These are phyloP conservation scores for Desoria tigrina DNA, from an alignment of 2,888 invertebrate species.

Conservation along the genomic window DNA sequence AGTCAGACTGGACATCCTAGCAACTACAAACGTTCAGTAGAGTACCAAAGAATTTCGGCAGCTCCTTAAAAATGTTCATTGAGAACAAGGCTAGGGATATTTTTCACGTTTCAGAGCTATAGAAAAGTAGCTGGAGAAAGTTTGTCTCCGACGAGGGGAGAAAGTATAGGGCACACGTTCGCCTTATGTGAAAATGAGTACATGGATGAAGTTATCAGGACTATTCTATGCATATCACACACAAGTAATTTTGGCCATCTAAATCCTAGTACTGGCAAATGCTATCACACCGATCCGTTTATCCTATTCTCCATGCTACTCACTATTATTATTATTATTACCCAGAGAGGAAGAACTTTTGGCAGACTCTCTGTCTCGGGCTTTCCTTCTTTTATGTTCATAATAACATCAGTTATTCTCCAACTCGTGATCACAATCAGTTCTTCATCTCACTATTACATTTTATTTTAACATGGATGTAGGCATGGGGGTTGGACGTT, in stretches of 20 bases:
- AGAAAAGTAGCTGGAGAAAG: neutral
- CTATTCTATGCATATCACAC: neutral
- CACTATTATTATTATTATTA: neutral
- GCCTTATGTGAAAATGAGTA: no score
- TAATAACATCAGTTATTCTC: slow-evolving; percentile 4
- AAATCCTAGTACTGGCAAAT: neutral
- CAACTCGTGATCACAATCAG: slow-evolving; percentile 7
- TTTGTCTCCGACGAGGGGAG: neutral
- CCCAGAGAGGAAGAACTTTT: neutral
- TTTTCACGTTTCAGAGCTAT: neutral
- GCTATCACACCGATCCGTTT: no score
- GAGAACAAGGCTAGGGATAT: neutral
- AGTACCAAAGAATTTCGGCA: no score
- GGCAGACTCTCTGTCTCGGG: neutral
- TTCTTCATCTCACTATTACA: no score
- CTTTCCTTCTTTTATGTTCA: slow-evolving; percentile 7
- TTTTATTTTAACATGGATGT: no score
- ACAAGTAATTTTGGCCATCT: neutral
- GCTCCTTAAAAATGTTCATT: no score
- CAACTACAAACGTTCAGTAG: no score
- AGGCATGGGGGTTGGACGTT: no score
- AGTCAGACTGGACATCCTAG: no score
- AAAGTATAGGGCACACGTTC: neutral
- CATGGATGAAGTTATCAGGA: no score
- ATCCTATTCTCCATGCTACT: neutral